Percentiles rank a stretch among this genome's conserved stretches.
Evolutionary conservation across 2,888 invertebrate genomes (phyloP).

Genomic region (Drosophila anomalata): DNA sequence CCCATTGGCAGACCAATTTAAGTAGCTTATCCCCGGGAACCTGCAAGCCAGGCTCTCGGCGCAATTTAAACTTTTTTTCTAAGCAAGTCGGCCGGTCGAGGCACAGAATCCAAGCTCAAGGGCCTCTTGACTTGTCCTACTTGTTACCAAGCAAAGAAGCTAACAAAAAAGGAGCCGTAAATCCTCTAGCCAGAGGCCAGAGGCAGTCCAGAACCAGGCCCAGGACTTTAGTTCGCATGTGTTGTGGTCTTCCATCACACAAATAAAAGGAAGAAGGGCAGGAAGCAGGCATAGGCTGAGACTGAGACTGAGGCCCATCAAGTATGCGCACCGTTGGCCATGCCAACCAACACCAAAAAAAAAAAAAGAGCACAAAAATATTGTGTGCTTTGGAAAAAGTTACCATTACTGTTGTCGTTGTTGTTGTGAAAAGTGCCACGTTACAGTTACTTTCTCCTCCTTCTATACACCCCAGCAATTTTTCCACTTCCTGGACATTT

Average conservation of each 20-base stretch:
- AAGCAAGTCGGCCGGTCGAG: conserved; percentile 5
- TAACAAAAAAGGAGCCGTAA: conserved; percentile 13
- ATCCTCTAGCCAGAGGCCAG: conserved; percentile 13
- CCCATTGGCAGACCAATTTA: conserved; percentile 29
- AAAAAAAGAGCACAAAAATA: conserved; percentile 38
- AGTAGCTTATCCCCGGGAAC: conserved; percentile 35
- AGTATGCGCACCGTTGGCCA: conserved; percentile 72
- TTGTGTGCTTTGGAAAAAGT: conserved; percentile 44
- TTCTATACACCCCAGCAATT: neutral
- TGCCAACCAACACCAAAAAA: conserved; percentile 29
- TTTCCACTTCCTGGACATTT: conserved; percentile 4
- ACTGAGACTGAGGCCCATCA: conserved; percentile 48
- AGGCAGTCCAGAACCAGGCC: neutral
- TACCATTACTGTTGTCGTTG: conserved; percentile 18
- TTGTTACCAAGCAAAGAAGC: conserved; percentile 50
- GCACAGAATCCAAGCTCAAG: conserved; percentile 64
- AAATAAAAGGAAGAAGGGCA: neutral
- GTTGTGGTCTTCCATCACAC: conserved; percentile 77
- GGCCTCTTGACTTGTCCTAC: conserved; percentile 75
- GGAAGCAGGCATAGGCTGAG: neutral
- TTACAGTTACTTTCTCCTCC: conserved; percentile 16
- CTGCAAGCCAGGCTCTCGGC: conserved; percentile 8
- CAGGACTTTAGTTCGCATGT: conserved; percentile 74
- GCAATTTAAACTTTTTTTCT: conserved; percentile 38
- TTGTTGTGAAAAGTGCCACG: conserved; percentile 39